Base-by-base conservation (phyloP, 2,888 invertebrate species). In the Carabus problematicus region DNA sequence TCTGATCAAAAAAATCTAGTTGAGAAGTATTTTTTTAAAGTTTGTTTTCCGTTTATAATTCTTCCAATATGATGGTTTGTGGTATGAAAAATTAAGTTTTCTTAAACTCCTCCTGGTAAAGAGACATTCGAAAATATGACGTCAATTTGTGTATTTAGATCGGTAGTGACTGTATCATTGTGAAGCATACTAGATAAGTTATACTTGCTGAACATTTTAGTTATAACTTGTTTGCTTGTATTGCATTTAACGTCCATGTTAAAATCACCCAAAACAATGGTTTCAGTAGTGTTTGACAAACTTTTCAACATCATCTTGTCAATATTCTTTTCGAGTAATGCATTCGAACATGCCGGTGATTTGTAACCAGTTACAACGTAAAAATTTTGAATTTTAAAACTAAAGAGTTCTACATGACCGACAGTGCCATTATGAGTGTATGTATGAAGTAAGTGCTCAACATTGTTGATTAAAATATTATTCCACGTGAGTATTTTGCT, bases 11-110 rank as follows among this genome's bases (percentile, higher is more conserved):
- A n/a, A n/a, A n/a, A n/a, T n/a, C n/a, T n/a, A n/a, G n/a, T n/a
- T n/a, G n/a, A n/a, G n/a, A n/a, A n/a, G n/a, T n/a, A n/a, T n/a
- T n/a, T n/a, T n/a, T n/a, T n/a, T n/a, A n/a, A n/a, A n/a, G n/a
- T n/a, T n/a, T n/a, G n/a, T n/a, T n/a, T n/a, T n/a, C n/a, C n/a
- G n/a, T n/a, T n/a, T n/a, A n/a, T n/a, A 29, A 2, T 29, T 29
- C 6, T 3, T 29, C 29, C 6, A 29, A 29, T 29, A 47, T 47
- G 6, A 3, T 47, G 47, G 47, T 47, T 47, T 47, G 6, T 47
- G 47, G 6, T 47, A 47, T 47, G 47, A 47, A 47, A 47, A 47
- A 47, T n/a, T 47, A 47, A 12, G 47, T 47, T 47, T n/a, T 47
- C 47, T 3, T 47, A 47, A 47, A 47, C 14, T 12, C 47, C 47